A percentile compares a stretch with the other conserved stretches of the same genome.
phyloP scores from a whole-genome alignment of 1,140 invertebrate genomes.

The Aethina tumida region DNA sequence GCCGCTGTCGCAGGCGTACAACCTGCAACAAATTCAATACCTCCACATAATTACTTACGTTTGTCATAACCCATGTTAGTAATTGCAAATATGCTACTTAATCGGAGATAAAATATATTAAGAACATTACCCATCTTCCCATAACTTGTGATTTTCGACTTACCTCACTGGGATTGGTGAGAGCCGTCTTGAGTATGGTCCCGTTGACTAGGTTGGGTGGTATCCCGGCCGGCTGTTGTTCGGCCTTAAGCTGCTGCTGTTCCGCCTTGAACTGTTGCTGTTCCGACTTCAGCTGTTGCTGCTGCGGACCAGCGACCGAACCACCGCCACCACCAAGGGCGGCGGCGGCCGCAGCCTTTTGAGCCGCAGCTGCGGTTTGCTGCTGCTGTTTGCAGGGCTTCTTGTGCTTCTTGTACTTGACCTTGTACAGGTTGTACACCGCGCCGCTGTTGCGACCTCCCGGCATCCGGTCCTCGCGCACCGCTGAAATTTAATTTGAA shows the following conservation, averaged over 20 bases:
- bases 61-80: too few species aligned
- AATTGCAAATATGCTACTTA: too few species aligned
- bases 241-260: conserved; percentile 31
- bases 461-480: conserved; percentile 96
- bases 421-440: conserved; percentile 98
- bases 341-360: conserved; percentile 39
- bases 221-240: conserved; percentile 37
- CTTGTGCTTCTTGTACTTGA: conserved; percentile 97
- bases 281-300: conserved; percentile 33
- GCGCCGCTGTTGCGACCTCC: conserved; percentile 97
- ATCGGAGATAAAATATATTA: too few species aligned
- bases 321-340: conserved; percentile 35
- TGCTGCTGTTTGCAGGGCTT: conserved; percentile 56
- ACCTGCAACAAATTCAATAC: too few species aligned
- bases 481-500: conserved; percentile 78
- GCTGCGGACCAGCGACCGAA: conserved; percentile 36
- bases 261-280: conserved; percentile 31
- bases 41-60: too few species aligned
- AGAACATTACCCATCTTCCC: too few species aligned
- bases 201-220: conserved; percentile 74
- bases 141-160: too few species aligned
- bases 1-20: conserved; percentile 75
- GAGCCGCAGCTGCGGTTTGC: conserved; percentile 36
- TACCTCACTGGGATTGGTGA: conserved; percentile 88
- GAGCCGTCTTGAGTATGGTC: conserved; percentile 85